Conservation (phyloP, 2,797 vertebrate species). For the Anolis apletophallus region DNA sequence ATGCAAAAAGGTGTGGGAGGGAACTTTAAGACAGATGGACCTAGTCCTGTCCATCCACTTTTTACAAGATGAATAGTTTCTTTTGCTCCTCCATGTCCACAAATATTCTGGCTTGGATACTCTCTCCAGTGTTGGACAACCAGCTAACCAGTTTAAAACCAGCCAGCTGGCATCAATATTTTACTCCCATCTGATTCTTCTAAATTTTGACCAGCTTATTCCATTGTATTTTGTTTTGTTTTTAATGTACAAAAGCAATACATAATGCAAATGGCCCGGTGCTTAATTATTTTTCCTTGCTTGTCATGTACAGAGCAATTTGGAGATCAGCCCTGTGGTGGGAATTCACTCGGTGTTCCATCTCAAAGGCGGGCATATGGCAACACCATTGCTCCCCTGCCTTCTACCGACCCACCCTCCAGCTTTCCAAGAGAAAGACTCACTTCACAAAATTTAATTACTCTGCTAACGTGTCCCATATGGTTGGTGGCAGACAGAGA, state of each 20-base stretch:
- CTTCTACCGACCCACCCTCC: slow-evolving; percentile 76
- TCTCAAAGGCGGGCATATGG: slow-evolving; percentile 51
- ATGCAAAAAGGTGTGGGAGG: not conserved
- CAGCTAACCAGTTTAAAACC: not conserved
- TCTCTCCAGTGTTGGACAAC: not conserved
- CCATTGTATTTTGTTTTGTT: not conserved
- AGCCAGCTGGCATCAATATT: not conserved
- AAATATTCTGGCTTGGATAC: not conserved
- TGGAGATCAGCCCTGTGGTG: slow-evolving; percentile 47
- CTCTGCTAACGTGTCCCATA: slow-evolving; percentile 83
- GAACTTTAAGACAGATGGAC: not conserved
- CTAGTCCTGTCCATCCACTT: not conserved
- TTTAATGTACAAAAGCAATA: slow-evolving; percentile 51
- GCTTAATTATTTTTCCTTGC: slow-evolving; percentile 71
- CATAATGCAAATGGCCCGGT: slow-evolving; percentile 64
- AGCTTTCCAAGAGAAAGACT: slow-evolving; percentile 79
- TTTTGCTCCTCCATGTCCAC: not conserved
- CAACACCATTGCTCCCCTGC: slow-evolving; percentile 69
- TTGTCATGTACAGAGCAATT: slow-evolving; percentile 58
- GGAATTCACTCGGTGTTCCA: slow-evolving; percentile 25
- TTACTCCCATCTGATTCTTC: slow-evolving; percentile 13
- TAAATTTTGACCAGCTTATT: slow-evolving; percentile 42
- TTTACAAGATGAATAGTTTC: not conserved
- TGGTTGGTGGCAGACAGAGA: slow-evolving; percentile 72
- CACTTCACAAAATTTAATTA: slow-evolving; percentile 87